Base-by-base conservation (phyloP, 2,113 vertebrate genomes). In the Prunella himalayana region DNA sequence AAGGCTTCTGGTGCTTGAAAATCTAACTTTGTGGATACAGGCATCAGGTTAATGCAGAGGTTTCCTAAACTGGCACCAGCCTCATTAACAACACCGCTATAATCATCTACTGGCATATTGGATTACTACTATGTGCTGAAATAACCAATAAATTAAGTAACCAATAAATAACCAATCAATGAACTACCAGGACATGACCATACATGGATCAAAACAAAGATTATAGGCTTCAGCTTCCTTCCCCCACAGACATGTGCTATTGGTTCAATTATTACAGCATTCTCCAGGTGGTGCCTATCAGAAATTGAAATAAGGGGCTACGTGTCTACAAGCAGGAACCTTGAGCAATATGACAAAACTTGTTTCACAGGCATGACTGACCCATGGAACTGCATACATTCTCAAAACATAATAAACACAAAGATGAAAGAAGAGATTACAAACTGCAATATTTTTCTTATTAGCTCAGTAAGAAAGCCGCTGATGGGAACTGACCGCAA, bases 371-470 rank as follows among this genome's bases (percentile, higher is more conserved):
- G 20, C 82, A 60, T 53, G 86, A 54, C 60, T 86, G 90, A 95
- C 79, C 85, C 47, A 18, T 41, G 72, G 76, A 93, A 83, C 56
- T 53, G 60, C 65, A 86, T 70, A 78, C 25, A 37, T 71, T 91
- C 64, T 68, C 60, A 81, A 83, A 90, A 59, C 71, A 75, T 56
- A 91, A 95, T 88, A 93, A 96, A 88, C 56, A 83, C 11, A 49
- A 94, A 93, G 85, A 93, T 90, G 79, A 93, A 96, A 96, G 92
- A 81, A 82, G 31, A 88, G 61, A 78, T 90, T 90, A 71, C 31
- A 77, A 86, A 42, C 28, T 33, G 76, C 82, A 92, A 35, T 95
- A 75, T 92, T 96, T 91, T 92, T 86, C 93, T 71, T 90, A 92
- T 88, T 92, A 95, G 49, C 49, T 39, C 49, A 84, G 80, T 83